Evolutionary conservation across 64 coral and sea anemone genomes (phyloP), one percentile per base, ranked within the genome.

Genomic region (Montipora capricornis): DNA sequence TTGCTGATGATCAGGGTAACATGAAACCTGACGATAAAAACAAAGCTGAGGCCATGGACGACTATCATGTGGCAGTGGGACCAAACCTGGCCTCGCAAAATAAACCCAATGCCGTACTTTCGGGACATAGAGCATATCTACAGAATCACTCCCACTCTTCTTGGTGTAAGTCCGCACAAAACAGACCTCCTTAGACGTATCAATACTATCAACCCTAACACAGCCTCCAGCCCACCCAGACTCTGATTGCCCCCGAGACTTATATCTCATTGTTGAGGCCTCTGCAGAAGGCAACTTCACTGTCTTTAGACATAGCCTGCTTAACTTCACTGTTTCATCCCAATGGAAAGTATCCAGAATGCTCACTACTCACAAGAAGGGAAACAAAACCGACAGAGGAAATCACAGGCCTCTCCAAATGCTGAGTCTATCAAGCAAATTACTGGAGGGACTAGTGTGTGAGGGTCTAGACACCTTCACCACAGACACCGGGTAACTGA

Each of bases 311-410:
- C 73, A 50, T 46, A 92, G 64, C 68, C 82, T 78, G 29, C 45
- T 46, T 71, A 53, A 88, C 8, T 94, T 77, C 53, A 88, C 77
- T 66, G 70, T 79, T 87, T 83, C 84, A 19, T 87, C 73, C 46
- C 84, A 80, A 81, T 94, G 92, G 92, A 94, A 89, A 58, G 57
- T 62, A 55, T 87, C 85, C 70, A 73, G 78, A 60, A 73, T 94
- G 45, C 60, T 74, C 22, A 81, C 92, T 17, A 76, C 29, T 14
- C 57, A 83, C 50, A 94, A 94, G 80, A 89, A 90, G 57, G 93
- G 79, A 50, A 62, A 85, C n/a, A 8, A 60, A 20, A 83, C 80
- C 8, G 79, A 84, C 44, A 74, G 77, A n/a, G 66, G 79, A 20
- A 95, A 87, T 76, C 77, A 87, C 67, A 80, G 89, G 22, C 80